phyloP scores from a whole-genome alignment of 2,888 invertebrate species.

The Ectropis crepuscularia region DNA sequence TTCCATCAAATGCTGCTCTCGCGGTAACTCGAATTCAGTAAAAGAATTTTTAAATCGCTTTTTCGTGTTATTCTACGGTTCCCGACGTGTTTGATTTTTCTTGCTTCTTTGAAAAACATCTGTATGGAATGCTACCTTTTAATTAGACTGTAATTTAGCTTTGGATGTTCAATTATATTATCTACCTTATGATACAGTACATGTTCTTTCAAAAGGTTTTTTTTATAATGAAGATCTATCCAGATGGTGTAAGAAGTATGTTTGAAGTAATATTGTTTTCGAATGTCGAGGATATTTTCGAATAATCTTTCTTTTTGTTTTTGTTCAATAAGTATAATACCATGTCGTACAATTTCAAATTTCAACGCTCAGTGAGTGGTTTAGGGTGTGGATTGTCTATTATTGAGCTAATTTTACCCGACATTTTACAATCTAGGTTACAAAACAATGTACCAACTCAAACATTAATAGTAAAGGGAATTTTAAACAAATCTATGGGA shows the following conservation, averaged over 20 bases:
- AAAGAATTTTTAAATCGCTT: slow-evolving; percentile 38
- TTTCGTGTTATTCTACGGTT: slow-evolving; percentile 37
- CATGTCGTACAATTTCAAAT: background rate
- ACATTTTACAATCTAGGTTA: background rate
- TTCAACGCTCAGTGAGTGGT: background rate
- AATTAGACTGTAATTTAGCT: slow-evolving; percentile 6
- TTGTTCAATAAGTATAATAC: too few species aligned
- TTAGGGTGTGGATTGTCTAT: too few species aligned
- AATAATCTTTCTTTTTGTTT: too few species aligned
- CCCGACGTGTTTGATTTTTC: slow-evolving; percentile 30
- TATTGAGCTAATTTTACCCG: too few species aligned
- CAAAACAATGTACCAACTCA: background rate
- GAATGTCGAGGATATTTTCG: too few species aligned
- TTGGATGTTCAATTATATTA: too few species aligned
- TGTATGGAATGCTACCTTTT: slow-evolving; percentile 12
- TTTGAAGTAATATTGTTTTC: too few species aligned
- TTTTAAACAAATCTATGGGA: too few species aligned
- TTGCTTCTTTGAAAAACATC: slow-evolving; percentile 18
- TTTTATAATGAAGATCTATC: too few species aligned
- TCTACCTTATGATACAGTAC: too few species aligned
- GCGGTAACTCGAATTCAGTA: slow-evolving; percentile 33
- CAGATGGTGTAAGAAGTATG: too few species aligned
- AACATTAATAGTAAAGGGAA: background rate
- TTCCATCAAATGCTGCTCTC: slow-evolving; percentile 40
- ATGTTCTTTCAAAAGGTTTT: too few species aligned